Evolutionary conservation across 2,888 invertebrate species (phyloP), one percentile per base, ranked within the genome.

Genomic region (Acleris sparsana): DNA sequence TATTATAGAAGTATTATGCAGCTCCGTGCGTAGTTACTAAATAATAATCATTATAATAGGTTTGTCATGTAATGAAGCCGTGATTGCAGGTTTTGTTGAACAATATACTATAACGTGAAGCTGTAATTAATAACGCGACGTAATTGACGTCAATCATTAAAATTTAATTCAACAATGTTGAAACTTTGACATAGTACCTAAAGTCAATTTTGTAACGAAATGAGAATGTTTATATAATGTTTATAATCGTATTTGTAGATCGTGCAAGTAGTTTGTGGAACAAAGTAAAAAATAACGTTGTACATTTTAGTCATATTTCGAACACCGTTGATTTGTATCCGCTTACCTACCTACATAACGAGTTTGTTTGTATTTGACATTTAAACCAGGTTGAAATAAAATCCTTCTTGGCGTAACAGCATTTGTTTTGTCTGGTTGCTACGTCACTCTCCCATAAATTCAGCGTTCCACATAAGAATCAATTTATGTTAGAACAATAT

Each of bases 331-430:
- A 17, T 46, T 46, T 46, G 17, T 39, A 39, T 39, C 39, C n/a
- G 46, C 17, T 7, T 33, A 33, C 33, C 9, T n/a, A 46, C n/a
- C 46, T 11, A 48, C 52, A 44, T 43, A 48, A 43, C 56, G 39
- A 43, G 53, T 17, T 44, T 53, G 68, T 66, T 68, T 63, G 63
- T 63, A 69, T 61, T 69, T 68, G 71, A 70, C 70, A 71, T 70
- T 65, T 67, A 68, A 71, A 72, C 68, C 71, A 71, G 68, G 68
- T 65, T 61, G 69, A 56, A 68, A 69, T 69, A 71, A 68, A 66
- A 69, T 63, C 68, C 66, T 60, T 48, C 44, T 52, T 48, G 53
- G 58, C 62, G 62, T 56, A 67, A 60, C 25, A 51, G 17, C 55
- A 51, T 66, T 61, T 68, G 63, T 62, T 69, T 56, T 58, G 62